Conservation (phyloP, 2,888 invertebrate species). For the Scaptomyza reducta region DNA sequence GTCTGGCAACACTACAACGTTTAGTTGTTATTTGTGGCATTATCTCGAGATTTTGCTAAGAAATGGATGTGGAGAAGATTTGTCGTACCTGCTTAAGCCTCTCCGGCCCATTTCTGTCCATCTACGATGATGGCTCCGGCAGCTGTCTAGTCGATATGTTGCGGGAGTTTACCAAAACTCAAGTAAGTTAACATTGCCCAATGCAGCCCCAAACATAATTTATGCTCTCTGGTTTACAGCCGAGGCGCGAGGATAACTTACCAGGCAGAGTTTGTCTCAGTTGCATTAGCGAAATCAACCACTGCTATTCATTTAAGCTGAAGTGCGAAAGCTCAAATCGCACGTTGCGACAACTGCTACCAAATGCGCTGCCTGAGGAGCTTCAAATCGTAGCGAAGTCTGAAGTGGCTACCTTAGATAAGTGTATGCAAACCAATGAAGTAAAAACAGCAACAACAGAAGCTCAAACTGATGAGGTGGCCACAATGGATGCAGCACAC, state of each 20-base stretch:
- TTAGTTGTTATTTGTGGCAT: slow-evolving; percentile 42
- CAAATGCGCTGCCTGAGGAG: slow-evolving; percentile 68
- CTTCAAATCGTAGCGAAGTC: slow-evolving; percentile 15
- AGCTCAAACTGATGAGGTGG: slow-evolving; percentile 56
- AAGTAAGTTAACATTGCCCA: slow-evolving; percentile 49
- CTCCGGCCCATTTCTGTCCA: slow-evolving; percentile 78
- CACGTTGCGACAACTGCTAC: slow-evolving; percentile 81
- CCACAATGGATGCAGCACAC: slow-evolving; percentile 26
- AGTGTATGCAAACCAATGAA: slow-evolving; percentile 43
- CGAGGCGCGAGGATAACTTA: slow-evolving; percentile 80
- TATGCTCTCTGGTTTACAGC: slow-evolving; percentile 56
- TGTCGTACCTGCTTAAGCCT: slow-evolving; percentile 82
- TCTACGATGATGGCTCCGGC: slow-evolving; percentile 75
- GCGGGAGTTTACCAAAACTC: slow-evolving; percentile 69
- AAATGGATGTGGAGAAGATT: slow-evolving; percentile 81
- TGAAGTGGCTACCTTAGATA: slow-evolving; percentile 36
- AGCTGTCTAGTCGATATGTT: slow-evolving; percentile 82
- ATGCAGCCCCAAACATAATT: not conserved
- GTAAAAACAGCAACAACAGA: slow-evolving; percentile 28
- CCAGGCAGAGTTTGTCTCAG: slow-evolving; percentile 82
- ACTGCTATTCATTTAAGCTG: slow-evolving; percentile 83
- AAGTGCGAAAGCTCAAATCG: slow-evolving; percentile 83
- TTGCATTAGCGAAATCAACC: slow-evolving; percentile 83
- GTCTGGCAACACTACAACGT: slow-evolving; percentile 35
- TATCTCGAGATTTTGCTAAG: slow-evolving; percentile 24